A percentile compares a stretch with the other conserved stretches of the same genome.
phyloP scores from a whole-genome alignment of 2,888 invertebrate species.

The Macaria notata region DNA sequence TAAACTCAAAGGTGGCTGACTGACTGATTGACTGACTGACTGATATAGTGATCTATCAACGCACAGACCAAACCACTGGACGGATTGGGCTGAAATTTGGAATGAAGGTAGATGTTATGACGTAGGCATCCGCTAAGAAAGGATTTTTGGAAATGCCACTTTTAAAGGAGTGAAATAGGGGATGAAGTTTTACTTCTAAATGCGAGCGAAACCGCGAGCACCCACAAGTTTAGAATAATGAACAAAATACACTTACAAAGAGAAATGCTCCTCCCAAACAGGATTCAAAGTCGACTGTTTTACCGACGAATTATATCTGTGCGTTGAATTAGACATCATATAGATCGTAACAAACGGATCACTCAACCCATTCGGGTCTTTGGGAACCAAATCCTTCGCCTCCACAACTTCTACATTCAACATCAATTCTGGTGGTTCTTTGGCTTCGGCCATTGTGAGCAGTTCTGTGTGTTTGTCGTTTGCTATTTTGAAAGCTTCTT shows the following conservation, averaged over 20 bases:
- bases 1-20: too few species aligned
- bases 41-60: too few species aligned
- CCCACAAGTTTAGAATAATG: too few species aligned
- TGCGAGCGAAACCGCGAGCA: too few species aligned
- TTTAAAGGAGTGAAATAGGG: too few species aligned
- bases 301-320: conserved; percentile 94
- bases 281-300: conserved; percentile 95
- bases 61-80: too few species aligned
- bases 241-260: conserved; percentile 86
- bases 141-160: too few species aligned
- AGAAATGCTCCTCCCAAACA: conserved; percentile 98
- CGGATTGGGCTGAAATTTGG: too few species aligned
- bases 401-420: conserved; percentile 93
- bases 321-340: conserved; percentile 88
- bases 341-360: conserved; percentile 98
- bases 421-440: conserved; percentile 92
- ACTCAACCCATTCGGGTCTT: conserved; percentile 95
- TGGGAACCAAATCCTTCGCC: conserved; percentile 91
- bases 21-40: too few species aligned
- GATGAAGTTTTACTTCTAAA: too few species aligned
- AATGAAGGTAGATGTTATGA: too few species aligned
- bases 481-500: conserved; percentile 89
- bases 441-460: conserved; percentile 86
- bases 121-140: too few species aligned
- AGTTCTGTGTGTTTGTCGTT: conserved; percentile 88